These are phyloP conservation scores for Phyto melanocephala DNA, from an alignment of 2,888 invertebrate genomes.

Conservation along the genomic window DNA sequence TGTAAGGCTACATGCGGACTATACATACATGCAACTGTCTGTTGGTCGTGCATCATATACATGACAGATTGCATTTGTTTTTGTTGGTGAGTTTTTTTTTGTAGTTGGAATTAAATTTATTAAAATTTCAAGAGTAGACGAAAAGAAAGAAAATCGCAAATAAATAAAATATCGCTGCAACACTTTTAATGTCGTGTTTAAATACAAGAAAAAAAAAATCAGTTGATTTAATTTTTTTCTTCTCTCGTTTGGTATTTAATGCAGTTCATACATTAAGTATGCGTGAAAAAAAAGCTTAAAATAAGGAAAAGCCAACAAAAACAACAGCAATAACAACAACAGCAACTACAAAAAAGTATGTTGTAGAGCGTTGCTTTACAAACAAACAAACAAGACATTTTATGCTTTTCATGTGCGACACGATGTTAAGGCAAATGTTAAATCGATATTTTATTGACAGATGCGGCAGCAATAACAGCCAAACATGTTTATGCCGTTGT, in stretches of 20 bases:
- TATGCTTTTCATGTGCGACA: conserved; percentile 65
- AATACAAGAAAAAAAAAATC: no score
- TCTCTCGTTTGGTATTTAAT: not conserved
- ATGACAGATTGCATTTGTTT: conserved; percentile 66
- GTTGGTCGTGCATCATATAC: conserved; percentile 66
- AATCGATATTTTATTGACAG: conserved; percentile 67
- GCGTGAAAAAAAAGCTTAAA: conserved; percentile 53
- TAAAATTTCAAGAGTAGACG: conserved; percentile 57
- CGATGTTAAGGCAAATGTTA: conserved; percentile 65
- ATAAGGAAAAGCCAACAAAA: conserved; percentile 10
- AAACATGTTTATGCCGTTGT: conserved; percentile 62
- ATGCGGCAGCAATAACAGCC: conserved; percentile 64
- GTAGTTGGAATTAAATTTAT: conserved; percentile 51
- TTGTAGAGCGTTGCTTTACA: conserved; percentile 56
- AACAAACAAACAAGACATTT: conserved; percentile 64
- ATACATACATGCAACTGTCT: conserved; percentile 29
- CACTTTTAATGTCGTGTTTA: conserved; percentile 67
- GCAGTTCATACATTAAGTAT: conserved; percentile 31
- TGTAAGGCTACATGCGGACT: not conserved
- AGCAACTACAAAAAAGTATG: conserved; percentile 16
- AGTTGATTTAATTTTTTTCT: conserved; percentile 53
- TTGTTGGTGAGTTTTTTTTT: conserved; percentile 41
- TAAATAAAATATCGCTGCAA: conserved; percentile 59
- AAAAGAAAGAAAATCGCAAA: conserved; percentile 16
- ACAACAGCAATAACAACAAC: not conserved